Percentiles rank a stretch among this genome's conserved stretches.
These are phyloP conservation scores for Hipparchia sbordonii DNA, from an alignment of 2,888 invertebrate genomes.

Conservation along the genomic window DNA sequence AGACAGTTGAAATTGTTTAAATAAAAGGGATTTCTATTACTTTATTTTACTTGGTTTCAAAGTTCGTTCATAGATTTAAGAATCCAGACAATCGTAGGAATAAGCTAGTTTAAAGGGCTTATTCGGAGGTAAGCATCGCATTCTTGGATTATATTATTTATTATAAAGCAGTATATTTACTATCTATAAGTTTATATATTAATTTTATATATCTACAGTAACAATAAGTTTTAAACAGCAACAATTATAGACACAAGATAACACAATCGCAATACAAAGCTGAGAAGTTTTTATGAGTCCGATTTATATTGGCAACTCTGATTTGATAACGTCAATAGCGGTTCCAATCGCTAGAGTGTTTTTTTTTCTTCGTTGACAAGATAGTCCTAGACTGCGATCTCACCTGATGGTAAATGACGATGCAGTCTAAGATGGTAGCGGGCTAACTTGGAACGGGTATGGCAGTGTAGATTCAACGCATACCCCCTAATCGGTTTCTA, in stretches of 20 bases:
- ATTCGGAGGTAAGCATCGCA: conserved; percentile 60
- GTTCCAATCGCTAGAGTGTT: neutral
- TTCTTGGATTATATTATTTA: conserved; percentile 57
- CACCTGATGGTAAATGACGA: too few relatives aligned
- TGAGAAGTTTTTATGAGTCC: conserved; percentile 40
- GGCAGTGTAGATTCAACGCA: too few relatives aligned
- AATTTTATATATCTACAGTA: neutral
- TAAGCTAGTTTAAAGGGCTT: conserved; percentile 21
- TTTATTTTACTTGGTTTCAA: neutral
- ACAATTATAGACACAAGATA: conserved; percentile 57
- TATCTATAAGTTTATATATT: conserved; percentile 20
- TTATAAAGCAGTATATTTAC: conserved; percentile 28
- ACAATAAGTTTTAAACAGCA: conserved; percentile 32
- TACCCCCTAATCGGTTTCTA: too few relatives aligned
- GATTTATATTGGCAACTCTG: conserved; percentile 33
- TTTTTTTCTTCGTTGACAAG: too few relatives aligned
- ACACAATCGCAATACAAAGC: conserved; percentile 65
- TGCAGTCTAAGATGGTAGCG: too few relatives aligned
- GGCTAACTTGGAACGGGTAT: too few relatives aligned
- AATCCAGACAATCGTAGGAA: conserved; percentile 9
- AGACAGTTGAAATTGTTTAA: neutral
- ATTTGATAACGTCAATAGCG: neutral
- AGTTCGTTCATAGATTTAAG: neutral
- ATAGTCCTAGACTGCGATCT: too few relatives aligned
- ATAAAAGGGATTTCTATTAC: neutral